Base-by-base conservation (phyloP, 1,140 invertebrate genomes). In the Brachionus manjavacas region DNA sequence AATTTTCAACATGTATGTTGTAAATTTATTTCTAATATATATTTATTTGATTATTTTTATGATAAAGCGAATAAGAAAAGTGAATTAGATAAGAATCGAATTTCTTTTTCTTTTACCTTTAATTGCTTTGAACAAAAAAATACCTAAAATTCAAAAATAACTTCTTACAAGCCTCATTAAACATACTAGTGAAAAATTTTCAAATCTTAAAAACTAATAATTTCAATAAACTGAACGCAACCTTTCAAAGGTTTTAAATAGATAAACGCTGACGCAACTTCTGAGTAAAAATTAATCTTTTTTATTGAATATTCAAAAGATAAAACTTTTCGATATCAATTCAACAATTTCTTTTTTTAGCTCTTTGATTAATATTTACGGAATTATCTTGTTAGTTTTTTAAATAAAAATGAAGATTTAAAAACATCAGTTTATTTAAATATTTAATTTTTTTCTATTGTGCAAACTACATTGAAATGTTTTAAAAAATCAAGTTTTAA, bases 91-190 rank as follows among this genome's bases (percentile, higher is more conserved):
- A 68, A 68, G 66, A 68, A 68, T 68, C 66, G n/a, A 31, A 39
- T 68, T 68, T 68, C 25, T 28, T 66, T 66, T 66, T 66, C 14
- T 60, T 60, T 60, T 60, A 60, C 52, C 52, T 60, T 60, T 60
- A 60, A 60, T 60, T 60, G 52, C 0, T 60, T 8, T 60, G 52
- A 20, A 46, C 43, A 46, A 46, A 60, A 60, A 60, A 23, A 23
- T 23, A 52, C 16, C 52, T 60, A 60, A 55, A 60, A 60, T 60
- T 60, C 20, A 25, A 9, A 39, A 68, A 68, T 39, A 68, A 39
- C 11, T 31, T 68, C 66, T 31, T 31, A 68, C 66, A 68, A 68
- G 66, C 66, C n/a, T 68, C 66, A 68, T 68, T 68, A 68, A 68
- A 35, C 66, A 68, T 25, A 6, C 0, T 23, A n/a, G 12, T 25